phyloP scores from a whole-genome alignment of 2,797 vertebrate species.

The Mergus octosetaceus region DNA sequence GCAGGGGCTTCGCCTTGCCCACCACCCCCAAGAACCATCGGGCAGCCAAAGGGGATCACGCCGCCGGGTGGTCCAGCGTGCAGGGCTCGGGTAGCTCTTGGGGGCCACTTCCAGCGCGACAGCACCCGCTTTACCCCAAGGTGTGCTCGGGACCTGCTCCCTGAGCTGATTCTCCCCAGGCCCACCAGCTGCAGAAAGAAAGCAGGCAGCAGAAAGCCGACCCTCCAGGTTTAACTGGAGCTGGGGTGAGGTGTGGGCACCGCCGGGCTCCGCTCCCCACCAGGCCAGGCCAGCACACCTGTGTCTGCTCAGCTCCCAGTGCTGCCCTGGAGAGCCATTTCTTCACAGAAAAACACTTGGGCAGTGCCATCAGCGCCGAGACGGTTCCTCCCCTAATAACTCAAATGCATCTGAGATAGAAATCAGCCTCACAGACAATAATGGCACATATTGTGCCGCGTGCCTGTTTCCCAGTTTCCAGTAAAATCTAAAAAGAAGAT shows the following conservation, averaged over 20 bases:
- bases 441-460: not conserved
- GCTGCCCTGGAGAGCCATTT: not conserved
- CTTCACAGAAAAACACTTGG: not conserved
- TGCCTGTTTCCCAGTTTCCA: not conserved
- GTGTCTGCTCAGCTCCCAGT: not conserved
- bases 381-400: not conserved
- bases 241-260: no score
- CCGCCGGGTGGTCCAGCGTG: not conserved
- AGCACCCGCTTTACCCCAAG: not conserved
- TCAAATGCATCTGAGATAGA: not conserved
- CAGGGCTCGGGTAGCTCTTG: not conserved
- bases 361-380: not conserved
- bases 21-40: not conserved
- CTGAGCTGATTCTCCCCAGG: fast-evolving
- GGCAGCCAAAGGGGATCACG: not conserved
- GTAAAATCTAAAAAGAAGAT: not conserved
- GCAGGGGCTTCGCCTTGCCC: not conserved
- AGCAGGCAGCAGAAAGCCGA: no score
- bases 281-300: not conserved
- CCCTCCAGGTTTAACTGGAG: not conserved
- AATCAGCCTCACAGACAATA: not conserved
- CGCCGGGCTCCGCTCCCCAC: fast-evolving
- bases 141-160: not conserved
- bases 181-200: not conserved
- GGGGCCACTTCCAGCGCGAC: not conserved